Evolutionary conservation across 92 coral and sea anemone genomes (phyloP), one percentile per base, ranked within the genome.

Genomic region (Epizoanthus scotinus): DNA sequence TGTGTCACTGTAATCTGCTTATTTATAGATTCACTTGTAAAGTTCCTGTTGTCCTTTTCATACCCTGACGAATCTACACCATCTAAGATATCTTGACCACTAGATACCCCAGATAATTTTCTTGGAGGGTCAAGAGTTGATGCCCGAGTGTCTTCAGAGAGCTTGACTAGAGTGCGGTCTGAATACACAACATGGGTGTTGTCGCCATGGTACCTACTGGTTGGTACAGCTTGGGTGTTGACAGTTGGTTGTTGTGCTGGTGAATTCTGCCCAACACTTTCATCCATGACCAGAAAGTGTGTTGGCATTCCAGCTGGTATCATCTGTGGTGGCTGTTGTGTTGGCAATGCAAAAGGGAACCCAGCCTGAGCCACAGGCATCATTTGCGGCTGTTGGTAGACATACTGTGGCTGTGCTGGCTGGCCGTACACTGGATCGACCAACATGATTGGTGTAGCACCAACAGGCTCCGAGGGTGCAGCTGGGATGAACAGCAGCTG

Each of bases 311-410:
- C 56, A 34, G 81, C 81, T 14, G 63, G 68, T 18, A 75, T 75
- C 81, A 75, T 59, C 67, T 75, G 81, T 21, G 81, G 81, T 13
- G 81, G 68, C 22, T 58, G 81, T 14, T 75, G 81, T 13, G 81
- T 75, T 21, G 81, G 81, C 61, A 75, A 40, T 3, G 69, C 81
- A 14, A 40, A 34, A 75, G 81, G 81, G 67, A 75, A 57, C 67
- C 81, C 81, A 58, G 81, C 68, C 56, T 75, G 68, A 20, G 67
- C 67, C 7, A 75, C 44, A 14, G 81, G 81, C 6, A 75, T n/a
- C 31, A 27, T 27, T 15, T 64, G 69, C 0, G 79, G 52, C 22
- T 53, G 64, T 49, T 56, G 79, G 22, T 24, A 53, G 0, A 54
- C 57, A 50, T 28, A 55, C 66, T 26, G 79, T 19, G 65, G 12